A percentile compares a stretch with the other conserved stretches of the same genome.
Conservation (phyloP, 2,888 invertebrate genomes). For the Acleris holmiana region DNA sequence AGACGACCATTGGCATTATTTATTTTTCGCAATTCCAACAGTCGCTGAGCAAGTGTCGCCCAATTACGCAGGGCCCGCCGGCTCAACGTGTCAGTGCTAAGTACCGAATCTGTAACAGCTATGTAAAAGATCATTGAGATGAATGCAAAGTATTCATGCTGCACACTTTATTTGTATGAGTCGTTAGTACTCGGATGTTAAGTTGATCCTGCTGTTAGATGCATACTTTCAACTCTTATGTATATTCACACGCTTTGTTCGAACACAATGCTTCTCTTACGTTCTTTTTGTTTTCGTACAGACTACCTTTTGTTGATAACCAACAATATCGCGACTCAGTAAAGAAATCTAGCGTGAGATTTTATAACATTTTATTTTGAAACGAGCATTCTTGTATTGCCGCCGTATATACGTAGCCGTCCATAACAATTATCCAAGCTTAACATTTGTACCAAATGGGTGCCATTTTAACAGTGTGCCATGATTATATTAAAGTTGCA, state of each 20-base stretch:
- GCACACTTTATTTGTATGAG: slow-evolving; percentile 24
- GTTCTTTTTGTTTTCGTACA: slow-evolving; percentile 82
- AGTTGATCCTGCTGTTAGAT: slow-evolving; percentile 59
- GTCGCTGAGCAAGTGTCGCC: slow-evolving; percentile 40
- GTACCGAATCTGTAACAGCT: slow-evolving; percentile 17
- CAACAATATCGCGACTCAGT: slow-evolving; percentile 78
- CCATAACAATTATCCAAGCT: slow-evolving; percentile 15
- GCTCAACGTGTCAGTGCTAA: slow-evolving; percentile 41
- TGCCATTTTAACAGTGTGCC: slow-evolving; percentile 2
- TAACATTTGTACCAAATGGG: not conserved
- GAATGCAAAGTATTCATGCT: slow-evolving; percentile 15
- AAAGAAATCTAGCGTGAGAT: slow-evolving; percentile 81
- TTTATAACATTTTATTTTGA: slow-evolving; percentile 73
- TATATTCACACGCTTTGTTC: slow-evolving; percentile 80
- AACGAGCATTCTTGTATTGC: slow-evolving; percentile 58
- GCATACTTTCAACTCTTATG: slow-evolving; percentile 79
- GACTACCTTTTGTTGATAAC: slow-evolving; percentile 82
- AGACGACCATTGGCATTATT: slow-evolving; percentile 49
- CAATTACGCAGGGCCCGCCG: slow-evolving; percentile 42
- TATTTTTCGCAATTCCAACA: slow-evolving; percentile 49
- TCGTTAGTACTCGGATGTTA: slow-evolving; percentile 41
- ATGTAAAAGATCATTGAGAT: not conserved
- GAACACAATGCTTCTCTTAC: slow-evolving; percentile 78
- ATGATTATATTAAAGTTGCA: not conserved
- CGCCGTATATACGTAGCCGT: slow-evolving; percentile 47